A percentile compares a stretch with the other conserved stretches of the same genome.
Evolutionary conservation across 2,797 vertebrate genomes (phyloP).

Genomic region (Sphaeramia orbicularis): DNA sequence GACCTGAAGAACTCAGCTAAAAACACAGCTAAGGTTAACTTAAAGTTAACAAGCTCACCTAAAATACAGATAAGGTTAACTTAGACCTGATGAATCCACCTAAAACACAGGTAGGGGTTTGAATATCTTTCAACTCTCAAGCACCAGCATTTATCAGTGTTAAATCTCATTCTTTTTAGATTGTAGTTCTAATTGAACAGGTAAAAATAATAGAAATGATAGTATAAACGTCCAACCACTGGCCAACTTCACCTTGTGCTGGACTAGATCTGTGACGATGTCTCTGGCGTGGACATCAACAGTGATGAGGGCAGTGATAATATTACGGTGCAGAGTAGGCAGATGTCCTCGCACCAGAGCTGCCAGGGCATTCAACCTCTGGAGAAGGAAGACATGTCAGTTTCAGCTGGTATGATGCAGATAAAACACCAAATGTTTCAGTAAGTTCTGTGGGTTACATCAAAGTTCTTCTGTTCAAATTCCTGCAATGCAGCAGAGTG

Average conservation of each 20-base stretch:
- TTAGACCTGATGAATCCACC: not conserved
- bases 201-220: no score
- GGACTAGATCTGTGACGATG: constrained; percentile 89
- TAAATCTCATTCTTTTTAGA: no score
- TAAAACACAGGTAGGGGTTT: no score
- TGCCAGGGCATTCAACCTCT: constrained; percentile 92
- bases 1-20: no score
- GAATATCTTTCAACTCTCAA: no score
- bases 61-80: no score
- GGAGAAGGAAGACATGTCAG: constrained; percentile 33
- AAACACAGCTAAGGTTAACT: no score
- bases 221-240: no score
- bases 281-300: constrained; percentile 91
- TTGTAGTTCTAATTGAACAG: no score
- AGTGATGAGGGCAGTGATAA: constrained; percentile 92
- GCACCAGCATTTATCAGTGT: no score
- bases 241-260: constrained; percentile 78
- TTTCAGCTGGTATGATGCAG: not conserved
- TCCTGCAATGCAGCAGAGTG: constrained; percentile 81
- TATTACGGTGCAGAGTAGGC: constrained; percentile 88
- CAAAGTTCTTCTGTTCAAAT: constrained; percentile 89
- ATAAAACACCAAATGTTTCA: no score
- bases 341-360: constrained; percentile 87
- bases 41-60: no score
- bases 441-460: constrained; percentile 69